Evolutionary conservation across 2,113 vertebrate genomes (phyloP), one percentile per base, ranked within the genome.

Genomic region (Myrmophylax atrothorax): DNA sequence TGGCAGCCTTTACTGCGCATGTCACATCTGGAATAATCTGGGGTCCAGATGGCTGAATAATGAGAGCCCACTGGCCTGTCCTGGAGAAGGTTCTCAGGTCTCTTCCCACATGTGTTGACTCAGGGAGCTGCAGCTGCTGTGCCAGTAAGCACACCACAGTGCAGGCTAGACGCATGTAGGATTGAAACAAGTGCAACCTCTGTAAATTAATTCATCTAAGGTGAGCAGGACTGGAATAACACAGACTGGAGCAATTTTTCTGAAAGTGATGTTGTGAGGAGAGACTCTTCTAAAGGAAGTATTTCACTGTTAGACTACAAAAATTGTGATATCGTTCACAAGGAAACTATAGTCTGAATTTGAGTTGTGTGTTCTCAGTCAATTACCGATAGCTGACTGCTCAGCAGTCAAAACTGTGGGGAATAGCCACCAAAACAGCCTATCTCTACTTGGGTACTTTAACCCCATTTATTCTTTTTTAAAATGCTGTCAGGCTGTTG

Each of bases 401-500:
- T 91, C 73, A 86, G 60, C 90, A 90, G 93, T 84, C 80, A 94
- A 91, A 92, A 84, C 93, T 84, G 63, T 37, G 35, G 87, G 85
- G 82, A 90, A 49, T 74, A 93, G 66, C 63, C 93, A 94, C 59
- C 88, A 97, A 92, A 88, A 31, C 42, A 79, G 47, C 2, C 0
- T 84, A 83, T 93, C 90, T 70, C 89, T 95, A 76, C 86, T 94
- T 84, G 89, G 80, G 82, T 81, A 73, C 75, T 97, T 96, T 59
- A 90, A 90, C 49, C 91, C 46, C 75, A 94, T 96, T 96, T 69
- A 90, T 75, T 94, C 72, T 92, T 96, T 81, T 86, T 91, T 25
- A 67, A 95, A 96, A 94, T 95, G 58, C 79, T 97, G 93, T 92
- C 90, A 97, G 66, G 49, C 90, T 90, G 38, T 94, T 97, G 96